Percentiles rank a stretch among this genome's conserved stretches.
Conservation (phyloP, 2,113 vertebrate genomes). For the Corythornis cristatus region DNA sequence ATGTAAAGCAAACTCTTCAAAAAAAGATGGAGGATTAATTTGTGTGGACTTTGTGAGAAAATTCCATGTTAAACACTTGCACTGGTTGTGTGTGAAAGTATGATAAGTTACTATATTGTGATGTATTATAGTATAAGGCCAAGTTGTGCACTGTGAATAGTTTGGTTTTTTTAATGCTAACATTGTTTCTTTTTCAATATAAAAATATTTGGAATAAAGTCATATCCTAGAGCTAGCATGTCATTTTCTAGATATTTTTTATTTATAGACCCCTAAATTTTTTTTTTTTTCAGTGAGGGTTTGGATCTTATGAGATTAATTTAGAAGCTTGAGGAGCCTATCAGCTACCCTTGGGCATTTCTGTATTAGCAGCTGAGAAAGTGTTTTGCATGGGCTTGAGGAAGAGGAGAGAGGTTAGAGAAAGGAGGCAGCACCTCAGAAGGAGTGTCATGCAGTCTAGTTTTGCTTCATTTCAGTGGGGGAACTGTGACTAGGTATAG, state of each 20-base stretch:
- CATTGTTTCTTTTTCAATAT: background rate
- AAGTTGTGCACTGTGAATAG: background rate
- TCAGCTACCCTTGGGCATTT: background rate
- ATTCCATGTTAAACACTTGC: background rate
- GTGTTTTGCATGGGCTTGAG: background rate
- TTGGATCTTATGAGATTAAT: background rate
- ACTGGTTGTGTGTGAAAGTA: background rate
- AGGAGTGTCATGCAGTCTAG: background rate
- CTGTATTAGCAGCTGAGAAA: background rate
- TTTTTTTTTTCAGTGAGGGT: background rate
- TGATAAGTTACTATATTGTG: background rate
- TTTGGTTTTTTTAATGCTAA: background rate
- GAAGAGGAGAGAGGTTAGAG: background rate
- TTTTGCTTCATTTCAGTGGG: background rate
- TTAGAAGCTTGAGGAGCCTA: background rate
- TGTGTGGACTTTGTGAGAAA: background rate
- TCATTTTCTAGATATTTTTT: background rate
- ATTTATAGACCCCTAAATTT: background rate
- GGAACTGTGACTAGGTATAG: background rate
- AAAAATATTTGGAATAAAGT: background rate
- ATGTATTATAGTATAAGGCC: background rate
- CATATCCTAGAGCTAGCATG: background rate
- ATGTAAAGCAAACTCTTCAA: background rate
- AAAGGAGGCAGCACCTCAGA: background rate
- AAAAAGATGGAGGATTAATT: background rate